Evolutionary conservation across 2,888 invertebrate species (phyloP).

Genomic region (Macaria liturata): DNA sequence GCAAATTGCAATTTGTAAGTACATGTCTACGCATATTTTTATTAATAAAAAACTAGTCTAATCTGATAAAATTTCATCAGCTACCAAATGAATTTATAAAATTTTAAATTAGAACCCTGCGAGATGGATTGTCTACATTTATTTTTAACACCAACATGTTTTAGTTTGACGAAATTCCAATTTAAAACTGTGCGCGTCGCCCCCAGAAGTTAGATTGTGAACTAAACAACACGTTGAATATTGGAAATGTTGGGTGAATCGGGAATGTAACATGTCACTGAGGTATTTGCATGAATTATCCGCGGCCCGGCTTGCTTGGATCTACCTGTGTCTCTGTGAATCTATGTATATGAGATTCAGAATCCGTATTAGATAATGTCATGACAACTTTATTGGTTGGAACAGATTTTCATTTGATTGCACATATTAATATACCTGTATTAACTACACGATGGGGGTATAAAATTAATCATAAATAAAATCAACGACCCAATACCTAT

Average conservation of each 20-base stretch:
- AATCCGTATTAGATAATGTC: not conserved
- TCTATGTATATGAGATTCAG: slow-evolving; percentile 37
- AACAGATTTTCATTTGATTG: too few species aligned
- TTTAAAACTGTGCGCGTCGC: slow-evolving; percentile 38
- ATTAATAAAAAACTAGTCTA: not conserved
- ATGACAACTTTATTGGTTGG: too few species aligned
- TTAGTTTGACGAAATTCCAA: slow-evolving; percentile 34
- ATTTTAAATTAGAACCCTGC: slow-evolving; percentile 13
- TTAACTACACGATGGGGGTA: too few species aligned
- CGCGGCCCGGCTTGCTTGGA: slow-evolving; percentile 30
- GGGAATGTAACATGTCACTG: slow-evolving; percentile 44
- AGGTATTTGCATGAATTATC: slow-evolving; percentile 47
- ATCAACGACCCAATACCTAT: too few species aligned
- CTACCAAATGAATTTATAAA: slow-evolving; percentile 3
- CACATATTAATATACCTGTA: too few species aligned
- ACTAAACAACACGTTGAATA: slow-evolving; percentile 44
- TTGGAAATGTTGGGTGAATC: slow-evolving; percentile 42
- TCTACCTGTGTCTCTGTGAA: slow-evolving; percentile 20
- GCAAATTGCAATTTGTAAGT: too few species aligned
- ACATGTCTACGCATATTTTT: too few species aligned
- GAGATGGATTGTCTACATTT: slow-evolving; percentile 3
- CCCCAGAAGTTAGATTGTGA: slow-evolving; percentile 34
- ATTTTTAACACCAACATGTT: slow-evolving; percentile 25
- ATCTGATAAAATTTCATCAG: not conserved
- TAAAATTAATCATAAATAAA: too few species aligned